Conservation (phyloP, 2,797 vertebrate genomes). For the Pseudotriccus pelzelni region DNA sequence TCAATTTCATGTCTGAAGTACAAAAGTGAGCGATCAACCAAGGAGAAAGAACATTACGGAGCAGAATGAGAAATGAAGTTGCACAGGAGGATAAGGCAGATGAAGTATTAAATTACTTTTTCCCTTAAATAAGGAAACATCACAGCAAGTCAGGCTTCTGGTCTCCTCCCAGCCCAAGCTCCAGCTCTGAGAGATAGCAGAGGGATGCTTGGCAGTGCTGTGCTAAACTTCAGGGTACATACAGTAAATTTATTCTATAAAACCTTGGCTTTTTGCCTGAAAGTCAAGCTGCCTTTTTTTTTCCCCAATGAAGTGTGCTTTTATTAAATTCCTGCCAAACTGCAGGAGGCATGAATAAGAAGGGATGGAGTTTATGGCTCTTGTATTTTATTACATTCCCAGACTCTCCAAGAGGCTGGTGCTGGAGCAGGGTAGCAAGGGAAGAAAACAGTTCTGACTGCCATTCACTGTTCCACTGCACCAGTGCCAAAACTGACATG, state of each 20-base stretch:
- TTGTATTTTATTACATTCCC: background rate
- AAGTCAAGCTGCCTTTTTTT: background rate
- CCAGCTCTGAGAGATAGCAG: background rate
- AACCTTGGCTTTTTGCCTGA: background rate
- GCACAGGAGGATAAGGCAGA: conserved; percentile 40
- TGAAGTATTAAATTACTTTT: conserved; percentile 42
- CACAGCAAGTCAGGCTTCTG: background rate
- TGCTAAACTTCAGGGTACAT: background rate
- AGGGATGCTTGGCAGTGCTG: background rate
- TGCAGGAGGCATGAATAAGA: background rate
- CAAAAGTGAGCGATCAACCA: conserved; percentile 59
- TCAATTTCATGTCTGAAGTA: conserved; percentile 55
- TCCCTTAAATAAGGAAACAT: background rate
- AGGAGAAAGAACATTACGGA: conserved; percentile 68
- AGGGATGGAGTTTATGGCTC: background rate
- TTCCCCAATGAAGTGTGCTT: background rate
- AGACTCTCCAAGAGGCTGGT: background rate
- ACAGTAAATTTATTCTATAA: background rate
- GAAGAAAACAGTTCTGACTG: background rate
- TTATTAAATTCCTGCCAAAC: conserved; percentile 11
- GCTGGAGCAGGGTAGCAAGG: background rate
- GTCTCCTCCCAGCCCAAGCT: background rate
- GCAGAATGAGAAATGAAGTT: conserved; percentile 65
- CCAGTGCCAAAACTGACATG: background rate
- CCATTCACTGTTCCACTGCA: background rate